Percentiles rank a stretch among this genome's conserved stretches.
Conservation (phyloP, 2,888 invertebrate species). For the Microctonus aethiopoides region DNA sequence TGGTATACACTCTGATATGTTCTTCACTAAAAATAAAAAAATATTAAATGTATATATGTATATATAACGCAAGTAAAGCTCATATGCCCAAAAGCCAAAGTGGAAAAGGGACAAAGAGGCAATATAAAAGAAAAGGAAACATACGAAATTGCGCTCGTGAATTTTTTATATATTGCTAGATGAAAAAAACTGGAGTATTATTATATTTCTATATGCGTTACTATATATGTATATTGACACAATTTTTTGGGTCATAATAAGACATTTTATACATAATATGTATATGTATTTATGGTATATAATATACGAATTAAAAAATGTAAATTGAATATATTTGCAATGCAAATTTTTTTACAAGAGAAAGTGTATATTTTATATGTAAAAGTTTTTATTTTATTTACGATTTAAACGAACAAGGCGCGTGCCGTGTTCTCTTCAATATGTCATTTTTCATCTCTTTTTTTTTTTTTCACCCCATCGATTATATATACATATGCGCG, state of each 20-base stretch:
- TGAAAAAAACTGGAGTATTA: background rate
- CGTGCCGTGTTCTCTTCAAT: constrained; percentile 14
- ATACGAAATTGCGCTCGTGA: background rate
- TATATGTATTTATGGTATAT: background rate
- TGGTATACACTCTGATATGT: background rate
- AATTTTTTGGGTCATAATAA: background rate
- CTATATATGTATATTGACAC: too few species aligned
- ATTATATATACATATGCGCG: background rate
- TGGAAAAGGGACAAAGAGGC: background rate
- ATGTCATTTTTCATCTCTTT: background rate
- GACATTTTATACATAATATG: background rate
- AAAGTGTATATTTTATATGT: background rate
- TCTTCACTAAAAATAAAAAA: background rate
- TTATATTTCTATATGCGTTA: too few species aligned
- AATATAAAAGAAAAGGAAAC: background rate
- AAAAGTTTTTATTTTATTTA: constrained; percentile 11
- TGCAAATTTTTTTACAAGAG: constrained; percentile 15
- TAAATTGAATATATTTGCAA: constrained; percentile 19
- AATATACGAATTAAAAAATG: background rate
- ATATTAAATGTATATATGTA: background rate
- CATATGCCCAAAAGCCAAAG: too few species aligned
- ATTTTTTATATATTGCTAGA: constrained; percentile 16
- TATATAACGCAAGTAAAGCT: too few species aligned
- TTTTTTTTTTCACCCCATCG: constrained; percentile 1
- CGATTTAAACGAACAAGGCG: background rate